Evolutionary conservation across 2,888 invertebrate species (phyloP), one percentile per base, ranked within the genome.

Genomic region (Agrilus cyanescens): DNA sequence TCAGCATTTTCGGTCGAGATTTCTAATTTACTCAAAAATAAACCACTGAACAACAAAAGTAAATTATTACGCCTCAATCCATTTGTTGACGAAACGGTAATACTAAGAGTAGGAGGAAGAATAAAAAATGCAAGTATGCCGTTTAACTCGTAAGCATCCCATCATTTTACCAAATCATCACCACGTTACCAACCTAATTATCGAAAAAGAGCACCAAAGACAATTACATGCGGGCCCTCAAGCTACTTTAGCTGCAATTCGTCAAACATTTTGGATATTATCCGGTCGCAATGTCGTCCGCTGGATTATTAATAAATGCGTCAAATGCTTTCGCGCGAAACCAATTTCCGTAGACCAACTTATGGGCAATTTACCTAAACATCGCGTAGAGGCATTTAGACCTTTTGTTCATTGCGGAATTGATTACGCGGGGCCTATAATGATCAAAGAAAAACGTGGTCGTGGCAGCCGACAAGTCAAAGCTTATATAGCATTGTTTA

Each of bases 41-140:
- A 18, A 18, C 18, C 5, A 18, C 3, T 18, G 5, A 18, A 18
- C 18, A 18, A 5, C 5, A 18, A 18, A 18, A 18, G 18, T 5
- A 18, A 18, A 18, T 18, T 18, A 5, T 18, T 18, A 18, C 30
- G 31, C 7, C 31, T 54, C 3, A 49, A 46, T 38, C 51, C 50
- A n/a, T 51, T 48, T 30, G 12, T 54, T 4, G 52, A 56, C 16
- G 14, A 3, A 10, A 25, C 43, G 7, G 35, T 32, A 4, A 44
- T 46, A 10, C 10, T 51, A 13, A 39, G 46, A 32, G 46, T 50
- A 37, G 46, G 51, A 16, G 45, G 49, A 14, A 20, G 44, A 14
- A 8, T 40, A n/a, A 41, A 40, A 38, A 14, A 41, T 32, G 25
- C 46, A n/a, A 20, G 40, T 14, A 13, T 44, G 2, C 10, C 36